phyloP scores from a whole-genome alignment of 1,140 invertebrate species.

The Meloidogyne hapla region DNA sequence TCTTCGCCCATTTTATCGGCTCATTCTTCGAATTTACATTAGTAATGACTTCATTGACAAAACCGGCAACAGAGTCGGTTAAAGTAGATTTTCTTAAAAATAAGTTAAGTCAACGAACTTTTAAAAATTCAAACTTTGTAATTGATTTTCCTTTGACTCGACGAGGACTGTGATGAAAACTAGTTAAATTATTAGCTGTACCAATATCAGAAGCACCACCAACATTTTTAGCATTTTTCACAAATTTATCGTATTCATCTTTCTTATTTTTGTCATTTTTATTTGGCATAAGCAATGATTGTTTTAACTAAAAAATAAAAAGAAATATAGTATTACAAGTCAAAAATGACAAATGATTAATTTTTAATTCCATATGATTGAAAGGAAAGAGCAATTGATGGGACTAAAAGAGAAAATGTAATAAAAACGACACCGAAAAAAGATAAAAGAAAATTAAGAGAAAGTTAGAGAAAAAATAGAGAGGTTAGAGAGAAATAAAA shows the following conservation, averaged over 20 bases:
- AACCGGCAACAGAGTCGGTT: constrained; percentile 47
- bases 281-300: neutral
- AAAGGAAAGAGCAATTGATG: neutral
- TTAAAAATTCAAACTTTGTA: neutral
- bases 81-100: neutral
- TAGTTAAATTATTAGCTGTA: neutral
- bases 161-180: neutral
- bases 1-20: constrained; percentile 59
- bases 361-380: constrained; percentile 1
- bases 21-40: constrained; percentile 47
- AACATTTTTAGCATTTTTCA: neutral
- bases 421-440: neutral
- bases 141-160: neutral
- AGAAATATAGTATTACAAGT: neutral
- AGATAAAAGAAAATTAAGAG: neutral
- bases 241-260: neutral
- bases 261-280: neutral
- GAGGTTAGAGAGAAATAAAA: too few species aligned
- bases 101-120: too few species aligned
- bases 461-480: neutral
- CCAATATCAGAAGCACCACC: neutral
- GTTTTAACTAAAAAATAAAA: neutral
- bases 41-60: constrained; percentile 59
- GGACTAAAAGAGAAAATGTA: neutral
- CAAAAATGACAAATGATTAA: neutral